Conservation (phyloP, 1,140 invertebrate genomes). For the Triops longicaudatus region DNA sequence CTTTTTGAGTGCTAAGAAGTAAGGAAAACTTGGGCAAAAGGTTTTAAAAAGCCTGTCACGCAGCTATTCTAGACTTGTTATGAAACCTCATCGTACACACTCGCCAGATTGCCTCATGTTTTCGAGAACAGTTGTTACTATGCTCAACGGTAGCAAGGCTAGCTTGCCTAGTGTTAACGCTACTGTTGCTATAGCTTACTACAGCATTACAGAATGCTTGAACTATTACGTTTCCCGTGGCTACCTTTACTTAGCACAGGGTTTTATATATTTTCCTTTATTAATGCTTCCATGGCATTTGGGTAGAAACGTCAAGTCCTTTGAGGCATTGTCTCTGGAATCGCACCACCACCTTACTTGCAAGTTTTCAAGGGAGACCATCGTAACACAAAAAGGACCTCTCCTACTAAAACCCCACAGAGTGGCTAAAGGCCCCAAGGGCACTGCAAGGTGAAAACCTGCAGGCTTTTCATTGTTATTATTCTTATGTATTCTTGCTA, state of each 20-base stretch:
- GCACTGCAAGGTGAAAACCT: conserved; percentile 5
- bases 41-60: too few relatives aligned
- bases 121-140: too few relatives aligned
- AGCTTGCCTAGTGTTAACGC: neutral
- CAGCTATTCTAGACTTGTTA: too few relatives aligned
- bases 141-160: neutral
- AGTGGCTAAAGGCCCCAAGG: neutral
- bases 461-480: neutral
- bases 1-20: too few relatives aligned
- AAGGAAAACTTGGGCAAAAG: too few relatives aligned
- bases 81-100: too few relatives aligned
- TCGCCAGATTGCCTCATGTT: too few relatives aligned
- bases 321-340: neutral
- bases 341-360: neutral
- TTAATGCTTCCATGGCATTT: neutral
- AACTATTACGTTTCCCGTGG: neutral
- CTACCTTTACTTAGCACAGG: neutral
- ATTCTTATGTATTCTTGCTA: neutral
- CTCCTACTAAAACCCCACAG: too few relatives aligned
- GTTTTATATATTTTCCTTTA: neutral
- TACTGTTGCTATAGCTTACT: neutral
- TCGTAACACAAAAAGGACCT: too few relatives aligned
- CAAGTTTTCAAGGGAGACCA: neutral
- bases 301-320: neutral
- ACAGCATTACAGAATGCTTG: too few relatives aligned